phyloP scores from a whole-genome alignment of 2,113 vertebrate genomes.

The Crotalus viridis region DNA sequence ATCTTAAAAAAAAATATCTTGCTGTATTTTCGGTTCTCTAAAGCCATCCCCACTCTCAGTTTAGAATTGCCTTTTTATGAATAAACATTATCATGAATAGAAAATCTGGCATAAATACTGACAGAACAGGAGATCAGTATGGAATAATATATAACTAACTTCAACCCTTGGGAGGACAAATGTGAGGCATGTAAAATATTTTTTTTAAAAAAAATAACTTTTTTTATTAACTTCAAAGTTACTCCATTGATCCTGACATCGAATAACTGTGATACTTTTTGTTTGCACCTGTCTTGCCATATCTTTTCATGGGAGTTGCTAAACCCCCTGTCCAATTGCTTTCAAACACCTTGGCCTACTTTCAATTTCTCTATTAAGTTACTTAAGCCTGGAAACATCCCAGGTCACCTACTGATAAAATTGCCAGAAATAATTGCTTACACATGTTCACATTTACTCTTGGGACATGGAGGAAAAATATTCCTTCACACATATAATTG shows the following conservation, averaged over 20 bases:
- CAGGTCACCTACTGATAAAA: constrained; percentile 41
- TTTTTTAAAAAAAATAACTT: neutral
- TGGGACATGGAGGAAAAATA: neutral
- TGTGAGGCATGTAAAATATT: neutral
- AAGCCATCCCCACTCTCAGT: neutral
- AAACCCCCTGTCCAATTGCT: constrained; percentile 37
- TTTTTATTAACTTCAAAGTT: constrained; percentile 9
- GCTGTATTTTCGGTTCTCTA: neutral
- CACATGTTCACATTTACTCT: neutral
- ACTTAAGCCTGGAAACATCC: constrained; percentile 43
- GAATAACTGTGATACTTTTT: neutral
- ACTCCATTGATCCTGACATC: neutral
- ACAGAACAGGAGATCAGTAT: neutral
- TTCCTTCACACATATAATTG: neutral
- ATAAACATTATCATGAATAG: neutral
- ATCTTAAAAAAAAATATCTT: neutral
- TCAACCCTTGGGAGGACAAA: neutral
- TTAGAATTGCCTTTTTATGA: neutral
- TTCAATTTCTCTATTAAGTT: constrained; percentile 51
- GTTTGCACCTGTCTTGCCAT: neutral
- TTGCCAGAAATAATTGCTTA: constrained; percentile 34
- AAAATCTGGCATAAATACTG: neutral
- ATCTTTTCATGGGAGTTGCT: constrained; percentile 30
- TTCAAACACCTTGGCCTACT: constrained; percentile 39
- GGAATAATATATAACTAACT: neutral